Evolutionary conservation across 2,888 invertebrate species (phyloP), one percentile per base, ranked within the genome.

Genomic region (Tyria jacobaeae): DNA sequence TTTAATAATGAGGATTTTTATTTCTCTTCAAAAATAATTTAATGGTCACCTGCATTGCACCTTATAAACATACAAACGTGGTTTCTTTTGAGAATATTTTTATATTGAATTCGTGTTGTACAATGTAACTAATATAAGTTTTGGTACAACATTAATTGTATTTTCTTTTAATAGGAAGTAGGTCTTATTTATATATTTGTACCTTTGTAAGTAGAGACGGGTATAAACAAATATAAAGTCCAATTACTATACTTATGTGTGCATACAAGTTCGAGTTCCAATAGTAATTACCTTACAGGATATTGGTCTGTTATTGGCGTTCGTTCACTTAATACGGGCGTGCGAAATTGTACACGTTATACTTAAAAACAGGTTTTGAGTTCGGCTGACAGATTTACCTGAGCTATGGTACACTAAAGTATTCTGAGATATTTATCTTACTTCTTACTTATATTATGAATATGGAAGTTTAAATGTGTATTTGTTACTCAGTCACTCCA

Each of bases 301-400:
- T 79, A 76, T 76, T 73, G 76, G 70, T 79, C 79, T 78, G 74
- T 62, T 69, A 76, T 78, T 73, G 79, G 75, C 70, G 76, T 74
- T 75, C 73, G 75, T 68, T 76, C 80, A 82, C 78, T 81, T 81
- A 80, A 71, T 79, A 71, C 76, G 80, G 71, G 76, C 79, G 80
- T 80, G 82, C 79, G 85, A 87, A 87, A 87, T 81, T 73, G 61
- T 76, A 84, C 78, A 81, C 81, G 76, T 72, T 70, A 75, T 74
- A 12, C 80, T 83, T 79, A 81, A 84, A 81, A 77, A 82, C 84
- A 81, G 80, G 85, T 86, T 77, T 65, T 60, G 49, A 55, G 64
- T 66, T 65, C 71, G 73, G 68, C 78, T 80, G 78, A 78, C 78
- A 64, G 74, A 78, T 83, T 83, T 71, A 73, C 76, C 54, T 75